These are phyloP conservation scores for Euplexia lucipara DNA, from an alignment of 2,888 invertebrate species.

Conservation along the genomic window DNA sequence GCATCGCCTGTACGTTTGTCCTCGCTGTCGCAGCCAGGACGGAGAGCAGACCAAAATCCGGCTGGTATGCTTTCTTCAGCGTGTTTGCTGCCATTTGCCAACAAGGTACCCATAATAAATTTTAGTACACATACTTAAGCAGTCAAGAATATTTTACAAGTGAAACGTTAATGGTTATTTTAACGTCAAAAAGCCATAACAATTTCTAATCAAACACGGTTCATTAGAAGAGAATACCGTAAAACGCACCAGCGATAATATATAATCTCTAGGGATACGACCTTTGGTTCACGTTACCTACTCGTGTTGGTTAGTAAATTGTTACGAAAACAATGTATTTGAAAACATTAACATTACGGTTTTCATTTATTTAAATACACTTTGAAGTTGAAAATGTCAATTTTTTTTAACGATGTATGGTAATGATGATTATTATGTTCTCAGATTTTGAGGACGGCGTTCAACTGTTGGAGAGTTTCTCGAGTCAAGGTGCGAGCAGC, in stretches of 20 bases:
- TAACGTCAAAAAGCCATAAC: neutral
- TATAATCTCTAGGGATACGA: slow-evolving; percentile 7
- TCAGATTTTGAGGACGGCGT: slow-evolving; percentile 84
- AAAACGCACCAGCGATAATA: neutral
- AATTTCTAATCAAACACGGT: slow-evolving; percentile 12
- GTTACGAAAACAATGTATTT: neutral
- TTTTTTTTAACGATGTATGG: slow-evolving; percentile 11
- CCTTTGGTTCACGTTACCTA: slow-evolving; percentile 1
- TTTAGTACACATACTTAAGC: no score
- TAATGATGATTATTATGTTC: slow-evolving; percentile 49
- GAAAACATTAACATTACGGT: slow-evolving; percentile 1
- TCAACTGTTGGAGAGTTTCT: slow-evolving; percentile 70
- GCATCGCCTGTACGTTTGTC: slow-evolving; percentile 74
- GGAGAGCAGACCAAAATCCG: slow-evolving; percentile 76
- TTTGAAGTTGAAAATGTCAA: slow-evolving; percentile 22
- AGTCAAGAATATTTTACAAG: neutral
- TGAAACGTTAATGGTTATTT: neutral
- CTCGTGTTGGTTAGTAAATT: neutral
- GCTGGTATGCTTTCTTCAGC: slow-evolving; percentile 78
- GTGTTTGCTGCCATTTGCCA: slow-evolving; percentile 84
- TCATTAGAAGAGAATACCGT: slow-evolving; percentile 2
- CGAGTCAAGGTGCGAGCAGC: slow-evolving; percentile 79
- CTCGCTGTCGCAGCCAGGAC: slow-evolving; percentile 78
- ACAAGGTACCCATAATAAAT: slow-evolving; percentile 73
- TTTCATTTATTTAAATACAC: slow-evolving; percentile 10